Base-by-base conservation (phyloP, 2,113 vertebrate genomes). In the Amazona guildingii region DNA sequence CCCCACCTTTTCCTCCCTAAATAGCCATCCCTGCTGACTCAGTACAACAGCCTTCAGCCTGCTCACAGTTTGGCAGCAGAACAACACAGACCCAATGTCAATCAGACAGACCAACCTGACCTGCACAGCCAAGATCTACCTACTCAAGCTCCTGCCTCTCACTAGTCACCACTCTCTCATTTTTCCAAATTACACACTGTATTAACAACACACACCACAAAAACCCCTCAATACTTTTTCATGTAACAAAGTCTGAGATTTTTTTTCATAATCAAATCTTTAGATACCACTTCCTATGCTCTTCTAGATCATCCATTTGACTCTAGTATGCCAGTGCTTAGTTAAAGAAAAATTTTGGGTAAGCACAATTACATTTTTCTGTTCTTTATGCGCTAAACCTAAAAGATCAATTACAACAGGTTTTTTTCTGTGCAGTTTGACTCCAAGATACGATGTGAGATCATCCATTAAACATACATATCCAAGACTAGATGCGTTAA, bases 391-490 rank as follows among this genome's bases (percentile, higher is more conserved):
- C n/a, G 54, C 70, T 92, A 88, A 90, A 85, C 84, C 63, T 86
- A 68, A 77, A 91, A 91, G 92, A 94, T 90, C 90, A 96, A 83
- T 74, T 95, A 85, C 94, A 90, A 85, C 17, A 73, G 59, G 19
- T 7, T 10, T 85, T 77, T 37, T 85, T 90, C 75, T 72, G 63
- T 83, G 80, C 79, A 78, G 86, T 49, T 61, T 80, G 73, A 91
- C 63, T 94, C 61, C 76, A 88, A 95, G 76, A 88, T 66, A 75
- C 83, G 66, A 93, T 52, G 75, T 72, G 83, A 88, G 86, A 96
- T 93, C 80, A 97, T 89, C 86, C 88, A 95, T 95, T 96, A 96
- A 96, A 93, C 83, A 96, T 82, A 90, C 35, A 15, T 93, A 92
- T 57, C 73, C 83, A 89, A 72, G 92, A 92, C 80, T 82, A 86